Evolutionary conservation across 2,113 vertebrate species (phyloP).

Genomic region (Thermophis baileyi): DNA sequence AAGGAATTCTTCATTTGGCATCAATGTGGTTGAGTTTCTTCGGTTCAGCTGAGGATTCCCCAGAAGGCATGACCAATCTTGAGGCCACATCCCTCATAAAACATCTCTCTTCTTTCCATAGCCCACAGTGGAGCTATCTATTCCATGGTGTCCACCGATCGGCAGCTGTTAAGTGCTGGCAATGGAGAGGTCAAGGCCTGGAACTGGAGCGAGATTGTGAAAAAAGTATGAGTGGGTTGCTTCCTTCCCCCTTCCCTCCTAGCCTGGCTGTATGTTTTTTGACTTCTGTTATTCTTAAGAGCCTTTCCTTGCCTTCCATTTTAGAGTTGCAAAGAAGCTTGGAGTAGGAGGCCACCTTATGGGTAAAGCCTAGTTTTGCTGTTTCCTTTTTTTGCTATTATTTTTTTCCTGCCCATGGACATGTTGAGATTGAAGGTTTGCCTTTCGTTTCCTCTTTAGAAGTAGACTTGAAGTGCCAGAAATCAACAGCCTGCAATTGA

Average conservation of each 20-base stretch:
- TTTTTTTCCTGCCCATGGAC: neutral
- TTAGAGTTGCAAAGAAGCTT: slow-evolving; percentile 78
- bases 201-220: slow-evolving; percentile 84
- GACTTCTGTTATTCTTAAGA: neutral
- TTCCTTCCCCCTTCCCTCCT: neutral
- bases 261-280: neutral
- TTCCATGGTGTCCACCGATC: slow-evolving; percentile 77
- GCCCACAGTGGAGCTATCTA: slow-evolving; percentile 84
- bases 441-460: slow-evolving; percentile 31
- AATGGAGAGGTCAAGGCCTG: slow-evolving; percentile 84
- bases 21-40: neutral
- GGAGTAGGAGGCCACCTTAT: slow-evolving; percentile 78
- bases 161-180: slow-evolving; percentile 80
- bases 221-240: slow-evolving; percentile 70
- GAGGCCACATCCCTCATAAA: neutral
- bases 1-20: neutral
- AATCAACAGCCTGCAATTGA: slow-evolving; percentile 79
- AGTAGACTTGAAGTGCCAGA: slow-evolving; percentile 84
- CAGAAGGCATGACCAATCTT: neutral
- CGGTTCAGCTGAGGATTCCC: neutral
- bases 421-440: neutral
- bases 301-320: neutral
- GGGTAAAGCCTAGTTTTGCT: slow-evolving; percentile 67
- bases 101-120: slow-evolving; percentile 35
- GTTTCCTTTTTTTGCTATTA: neutral